Base-by-base conservation (phyloP, 2,888 invertebrate genomes). In the Nemotelus nigrinus region DNA sequence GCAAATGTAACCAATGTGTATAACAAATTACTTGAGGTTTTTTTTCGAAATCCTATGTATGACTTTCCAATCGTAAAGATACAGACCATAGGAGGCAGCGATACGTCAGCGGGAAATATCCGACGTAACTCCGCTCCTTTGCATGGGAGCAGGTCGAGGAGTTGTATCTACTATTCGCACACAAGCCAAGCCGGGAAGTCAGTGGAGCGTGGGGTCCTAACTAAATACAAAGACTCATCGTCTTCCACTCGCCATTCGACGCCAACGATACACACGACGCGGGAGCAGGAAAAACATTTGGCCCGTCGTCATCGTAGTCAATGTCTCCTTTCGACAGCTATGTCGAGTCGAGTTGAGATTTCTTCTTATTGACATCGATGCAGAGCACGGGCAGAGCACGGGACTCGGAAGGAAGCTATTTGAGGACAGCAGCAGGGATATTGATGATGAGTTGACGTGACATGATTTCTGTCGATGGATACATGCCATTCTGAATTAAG, bases 281-380 rank as follows among this genome's bases (percentile, higher is more conserved):
- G 25, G 25, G 25, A 25, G 25, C 25, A 25, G 25, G 25, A 25
- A 25, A 25, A 25, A 25, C 25, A 25, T 25, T 25, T 25, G 25
- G 25, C 25, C 25, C 25, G 25, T 25, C 25, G 25, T 25, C 25
- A 25, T 60, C 60, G 7, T 60, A 7, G 60, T 25, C 25, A 25
- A 25, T 43, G 44, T 55, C 53, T 70, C 43, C 25, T 25, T 25
- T 25, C 25, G 25, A 25, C 25, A 50, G 63, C 74, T 74, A 7
- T 8, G 41, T 47, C 65, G 65, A 39, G 65, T 70, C 70, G 50
- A 8, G 8, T 10, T 44, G 41, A 8, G 44, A n/a, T 68, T 65
- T 65, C 65, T 74, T 55, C 63, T 48, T 60, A 74, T 74, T 48
- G 8, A 72, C 25, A 47, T 72, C 72, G 72, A 72, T 60, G 72